Percentiles rank a stretch among this genome's conserved stretches.
Conservation (phyloP, 2,888 invertebrate genomes). For the Hyposoter dolosus region DNA sequence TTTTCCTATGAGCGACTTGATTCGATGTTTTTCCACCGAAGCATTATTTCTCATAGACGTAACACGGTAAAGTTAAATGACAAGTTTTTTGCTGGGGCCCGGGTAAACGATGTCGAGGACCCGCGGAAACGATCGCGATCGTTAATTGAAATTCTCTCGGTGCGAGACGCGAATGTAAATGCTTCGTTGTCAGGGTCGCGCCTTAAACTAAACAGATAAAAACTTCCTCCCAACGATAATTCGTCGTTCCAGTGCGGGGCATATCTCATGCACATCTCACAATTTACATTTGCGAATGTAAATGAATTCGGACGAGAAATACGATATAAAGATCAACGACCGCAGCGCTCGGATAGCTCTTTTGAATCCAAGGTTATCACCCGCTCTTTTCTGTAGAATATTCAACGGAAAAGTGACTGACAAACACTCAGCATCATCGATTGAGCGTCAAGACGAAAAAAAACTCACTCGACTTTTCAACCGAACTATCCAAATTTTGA, state of each 20-base stretch:
- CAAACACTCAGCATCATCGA: background rate
- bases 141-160: constrained; percentile 61
- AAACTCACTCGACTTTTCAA: constrained; percentile 25
- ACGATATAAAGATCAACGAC: constrained; percentile 59
- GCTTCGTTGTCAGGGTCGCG: constrained; percentile 41
- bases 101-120: constrained; percentile 62
- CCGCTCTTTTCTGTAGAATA: constrained; percentile 16
- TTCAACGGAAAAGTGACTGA: background rate
- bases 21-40: constrained; percentile 17
- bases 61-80: background rate
- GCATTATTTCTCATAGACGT: background rate
- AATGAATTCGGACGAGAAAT: background rate
- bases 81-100: background rate
- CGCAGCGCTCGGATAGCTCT: constrained; percentile 47
- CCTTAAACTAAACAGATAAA: background rate
- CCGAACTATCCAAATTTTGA: constrained; percentile 31
- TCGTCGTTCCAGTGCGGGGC: constrained; percentile 8
- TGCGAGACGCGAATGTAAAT: constrained; percentile 51
- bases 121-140: constrained; percentile 45
- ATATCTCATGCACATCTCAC: constrained; percentile 2
- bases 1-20: constrained; percentile 35
- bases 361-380: constrained; percentile 59
- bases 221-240: constrained; percentile 12
- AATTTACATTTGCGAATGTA: background rate
- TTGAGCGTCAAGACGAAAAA: background rate